Evolutionary conservation across 2,113 vertebrate species (phyloP), one percentile per base, ranked within the genome.

Genomic region (Cyrtonyx montezumae): DNA sequence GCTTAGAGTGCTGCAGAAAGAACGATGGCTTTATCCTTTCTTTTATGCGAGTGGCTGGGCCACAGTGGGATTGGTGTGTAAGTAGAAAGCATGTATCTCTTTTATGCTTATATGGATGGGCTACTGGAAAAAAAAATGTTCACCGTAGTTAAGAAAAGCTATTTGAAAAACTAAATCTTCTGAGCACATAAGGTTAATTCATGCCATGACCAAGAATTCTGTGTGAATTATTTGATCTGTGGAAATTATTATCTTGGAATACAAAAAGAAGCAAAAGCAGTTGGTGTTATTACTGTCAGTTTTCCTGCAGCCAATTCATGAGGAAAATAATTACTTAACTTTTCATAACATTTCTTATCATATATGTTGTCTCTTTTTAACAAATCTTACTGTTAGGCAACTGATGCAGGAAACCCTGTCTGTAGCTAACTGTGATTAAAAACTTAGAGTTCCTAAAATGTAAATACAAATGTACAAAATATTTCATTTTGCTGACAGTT

Each of bases 181-280:
- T 40, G 13, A 85, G 28, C 8, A 32, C 28, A 43, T 17, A 40
- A 14, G 1, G 2, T 40, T 79, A 30, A 73, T 48, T 75, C 2
- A 43, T 34, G 8, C 42, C 14, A 45, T 84, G 37, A 49, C 20
- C 21, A 34, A 43, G 30, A 66, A 85, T 42, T 65, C 16, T 3
- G 16, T 32, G 5, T 19, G 14, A 69, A 63, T 53, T 34, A 40
- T 23, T 2, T 66, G n/a, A 58, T 23, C 22, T 45, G 23, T 26
- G 2, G 16, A 74, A 91, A 74, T 74, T 13, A 58, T 77, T 68
- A 12, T 0, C 8, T 45, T 34, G 10, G 3, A 70, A n/a, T 53
- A 36, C 2, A 2, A 21, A 42, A 25, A 19, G 0, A 0, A 0
- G 1, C 2, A 11, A 46, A 78, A 55, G 4, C 51, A 4, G 0